A percentile compares a stretch with the other conserved stretches of the same genome.
Conservation (phyloP, 1,140 invertebrate genomes). For the Pogonus chalceus region DNA sequence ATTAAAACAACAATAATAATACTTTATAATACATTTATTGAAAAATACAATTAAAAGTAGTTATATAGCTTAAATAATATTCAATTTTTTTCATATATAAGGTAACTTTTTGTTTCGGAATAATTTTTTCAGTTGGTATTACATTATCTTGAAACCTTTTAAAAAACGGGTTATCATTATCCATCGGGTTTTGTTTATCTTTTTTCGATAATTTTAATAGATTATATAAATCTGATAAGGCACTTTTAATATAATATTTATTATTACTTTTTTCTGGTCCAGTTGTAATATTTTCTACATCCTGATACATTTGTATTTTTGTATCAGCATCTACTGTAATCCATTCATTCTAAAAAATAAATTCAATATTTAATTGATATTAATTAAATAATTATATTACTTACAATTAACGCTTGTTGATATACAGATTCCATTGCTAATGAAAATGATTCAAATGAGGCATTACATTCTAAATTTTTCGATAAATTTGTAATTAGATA, state of each 20-base stretch:
- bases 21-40: not conserved
- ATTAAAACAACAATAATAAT: not conserved
- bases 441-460: not conserved
- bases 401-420: not conserved
- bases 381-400: not conserved
- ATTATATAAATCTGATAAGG: constrained; percentile 2
- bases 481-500: not conserved
- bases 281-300: not conserved
- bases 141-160: not conserved
- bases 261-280: not conserved
- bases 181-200: not conserved
- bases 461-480: not conserved
- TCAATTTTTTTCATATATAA: not conserved
- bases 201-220: not conserved
- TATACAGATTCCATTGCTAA: not conserved
- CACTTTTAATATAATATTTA: not conserved
- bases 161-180: not conserved
- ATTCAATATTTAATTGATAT: not conserved
- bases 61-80: not conserved
- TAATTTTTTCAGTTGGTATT: not conserved
- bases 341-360: not conserved
- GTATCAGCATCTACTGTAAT: not conserved
- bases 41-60: not conserved
- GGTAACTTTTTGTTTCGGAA: not conserved
- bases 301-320: not conserved